Percentiles rank a stretch among this genome's conserved stretches.
These are phyloP conservation scores for Ahaetulla prasina DNA, from an alignment of 2,113 vertebrate genomes.

Conservation along the genomic window DNA sequence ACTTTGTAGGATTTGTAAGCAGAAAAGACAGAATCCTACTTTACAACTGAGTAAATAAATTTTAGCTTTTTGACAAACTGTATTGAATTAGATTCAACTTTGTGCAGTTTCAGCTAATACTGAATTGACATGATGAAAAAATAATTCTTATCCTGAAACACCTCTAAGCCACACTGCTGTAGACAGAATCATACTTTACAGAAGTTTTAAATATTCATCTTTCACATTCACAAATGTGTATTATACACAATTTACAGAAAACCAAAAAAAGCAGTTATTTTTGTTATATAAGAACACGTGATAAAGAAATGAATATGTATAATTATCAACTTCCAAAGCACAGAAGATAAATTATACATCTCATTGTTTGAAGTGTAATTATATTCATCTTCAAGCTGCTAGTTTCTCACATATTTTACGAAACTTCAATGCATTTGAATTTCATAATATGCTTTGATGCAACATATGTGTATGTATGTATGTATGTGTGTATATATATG, in stretches of 20 bases:
- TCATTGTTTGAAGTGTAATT: background rate
- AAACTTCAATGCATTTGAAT: slow-evolving; percentile 1
- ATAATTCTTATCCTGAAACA: background rate
- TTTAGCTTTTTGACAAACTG: background rate
- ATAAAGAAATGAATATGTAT: background rate
- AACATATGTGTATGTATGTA: too few species aligned
- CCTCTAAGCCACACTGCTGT: background rate
- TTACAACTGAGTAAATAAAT: background rate
- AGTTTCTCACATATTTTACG: background rate
- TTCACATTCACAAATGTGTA: background rate
- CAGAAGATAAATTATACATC: background rate
- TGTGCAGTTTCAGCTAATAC: background rate
- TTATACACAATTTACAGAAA: background rate
- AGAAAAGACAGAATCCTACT: background rate
- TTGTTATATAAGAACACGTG: background rate
- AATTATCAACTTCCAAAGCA: background rate
- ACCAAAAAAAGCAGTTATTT: background rate
- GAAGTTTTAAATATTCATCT: background rate
- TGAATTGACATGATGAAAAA: background rate
- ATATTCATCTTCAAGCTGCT: background rate
- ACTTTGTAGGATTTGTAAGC: background rate
- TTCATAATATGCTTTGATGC: background rate
- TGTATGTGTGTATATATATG: too few species aligned
- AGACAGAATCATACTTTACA: background rate
- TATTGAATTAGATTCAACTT: background rate